Percentiles rank a stretch among this genome's conserved stretches.
These are phyloP conservation scores for Aphis gossypii DNA, from an alignment of 1,140 invertebrate species.

Conservation along the genomic window DNA sequence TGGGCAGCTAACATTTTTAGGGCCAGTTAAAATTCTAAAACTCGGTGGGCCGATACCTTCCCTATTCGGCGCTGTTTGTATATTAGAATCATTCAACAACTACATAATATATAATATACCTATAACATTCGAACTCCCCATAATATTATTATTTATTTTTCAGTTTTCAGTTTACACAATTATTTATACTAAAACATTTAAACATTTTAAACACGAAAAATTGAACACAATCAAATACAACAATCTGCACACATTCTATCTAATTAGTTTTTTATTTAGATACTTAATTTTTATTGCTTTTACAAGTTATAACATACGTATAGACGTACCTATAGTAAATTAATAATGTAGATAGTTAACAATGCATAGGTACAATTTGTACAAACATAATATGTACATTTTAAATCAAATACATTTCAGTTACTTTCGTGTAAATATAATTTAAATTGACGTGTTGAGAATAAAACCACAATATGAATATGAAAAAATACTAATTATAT, in stretches of 20 bases:
- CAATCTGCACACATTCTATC: not conserved
- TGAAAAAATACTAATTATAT: conserved; percentile 6
- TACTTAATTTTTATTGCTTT: not conserved
- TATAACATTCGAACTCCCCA: not conserved
- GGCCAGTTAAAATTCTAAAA: too few species aligned
- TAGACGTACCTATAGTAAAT: not conserved
- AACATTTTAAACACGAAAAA: not conserved
- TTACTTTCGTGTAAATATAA: not conserved
- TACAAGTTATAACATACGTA: not conserved
- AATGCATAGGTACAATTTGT: not conserved
- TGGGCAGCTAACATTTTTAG: too few species aligned
- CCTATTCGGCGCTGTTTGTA: too few species aligned
- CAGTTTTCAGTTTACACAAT: not conserved
- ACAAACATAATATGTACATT: not conserved
- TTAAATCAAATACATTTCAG: not conserved
- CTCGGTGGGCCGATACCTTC: too few species aligned
- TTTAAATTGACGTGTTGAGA: not conserved
- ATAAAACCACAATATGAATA: not conserved
- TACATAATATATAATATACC: not conserved
- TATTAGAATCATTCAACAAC: too few species aligned
- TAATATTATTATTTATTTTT: conserved; percentile 15
- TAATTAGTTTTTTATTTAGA: not conserved
- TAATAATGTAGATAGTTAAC: not conserved
- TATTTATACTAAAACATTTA: not conserved
- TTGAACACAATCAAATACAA: too few species aligned